phyloP scores from a whole-genome alignment of 2,113 vertebrate species.

The Phyllostomus discolor region DNA sequence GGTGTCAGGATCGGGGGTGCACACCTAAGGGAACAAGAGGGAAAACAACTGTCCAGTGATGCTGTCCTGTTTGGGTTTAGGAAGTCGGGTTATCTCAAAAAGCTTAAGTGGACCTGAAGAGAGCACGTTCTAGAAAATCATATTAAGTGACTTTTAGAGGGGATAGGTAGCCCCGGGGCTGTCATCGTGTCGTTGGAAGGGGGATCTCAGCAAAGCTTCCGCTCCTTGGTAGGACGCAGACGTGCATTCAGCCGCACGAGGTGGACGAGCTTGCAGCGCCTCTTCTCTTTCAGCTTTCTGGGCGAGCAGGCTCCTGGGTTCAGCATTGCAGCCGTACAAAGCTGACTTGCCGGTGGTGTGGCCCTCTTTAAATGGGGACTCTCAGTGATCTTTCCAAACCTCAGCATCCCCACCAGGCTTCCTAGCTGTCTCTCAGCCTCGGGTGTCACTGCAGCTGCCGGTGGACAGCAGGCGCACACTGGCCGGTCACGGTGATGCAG shows the following conservation, averaged over 20 bases:
- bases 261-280: constrained; percentile 75
- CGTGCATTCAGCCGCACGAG: constrained; percentile 83
- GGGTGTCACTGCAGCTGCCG: constrained; percentile 74
- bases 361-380: constrained; percentile 89
- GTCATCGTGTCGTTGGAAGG: constrained; percentile 79
- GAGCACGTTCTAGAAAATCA: background rate
- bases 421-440: constrained; percentile 81
- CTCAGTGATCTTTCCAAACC: constrained; percentile 78
- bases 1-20: background rate
- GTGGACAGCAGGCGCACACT: constrained; percentile 82
- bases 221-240: constrained; percentile 85
- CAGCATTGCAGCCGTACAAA: constrained; percentile 89
- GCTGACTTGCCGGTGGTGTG: constrained; percentile 82
- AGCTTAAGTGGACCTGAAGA: background rate
- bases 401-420: constrained; percentile 80
- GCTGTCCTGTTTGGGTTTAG: background rate
- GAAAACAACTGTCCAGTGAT: background rate
- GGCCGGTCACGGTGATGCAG: constrained; percentile 88
- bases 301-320: constrained; percentile 82
- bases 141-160: constrained; percentile 1
- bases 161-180: constrained; percentile 85
- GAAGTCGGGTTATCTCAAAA: background rate
- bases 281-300: constrained; percentile 79
- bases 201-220: constrained; percentile 82
- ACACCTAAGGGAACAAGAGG: background rate